phyloP scores from a whole-genome alignment of 2,113 vertebrate genomes.

The Rousettus leschenaultii region DNA sequence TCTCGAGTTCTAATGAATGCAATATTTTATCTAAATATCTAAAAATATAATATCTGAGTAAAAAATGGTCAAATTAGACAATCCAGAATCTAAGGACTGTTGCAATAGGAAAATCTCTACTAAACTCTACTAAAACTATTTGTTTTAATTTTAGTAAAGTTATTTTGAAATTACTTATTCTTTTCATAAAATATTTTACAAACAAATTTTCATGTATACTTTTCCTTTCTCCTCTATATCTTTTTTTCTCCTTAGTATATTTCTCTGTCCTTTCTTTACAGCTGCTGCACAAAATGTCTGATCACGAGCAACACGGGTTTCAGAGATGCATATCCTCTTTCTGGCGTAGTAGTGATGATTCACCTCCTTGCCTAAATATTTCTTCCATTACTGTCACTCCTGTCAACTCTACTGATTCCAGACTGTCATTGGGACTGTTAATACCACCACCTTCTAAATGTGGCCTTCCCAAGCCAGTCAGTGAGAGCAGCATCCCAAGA shows the following conservation, averaged over 20 bases:
- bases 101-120: not conserved
- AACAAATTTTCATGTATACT: not conserved
- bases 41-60: not conserved
- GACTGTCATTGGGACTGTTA: conserved; percentile 87
- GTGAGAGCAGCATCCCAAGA: conserved; percentile 88
- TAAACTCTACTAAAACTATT: not conserved
- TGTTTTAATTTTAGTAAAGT: not conserved
- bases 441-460: conserved; percentile 90
- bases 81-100: not conserved
- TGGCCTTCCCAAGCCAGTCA: conserved; percentile 83
- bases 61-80: not conserved
- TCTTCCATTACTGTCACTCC: conserved; percentile 93
- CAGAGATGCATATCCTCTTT: conserved; percentile 90
- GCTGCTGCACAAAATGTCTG: conserved; percentile 88
- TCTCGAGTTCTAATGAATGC: not conserved
- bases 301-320: conserved; percentile 87
- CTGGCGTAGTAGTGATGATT: conserved; percentile 89
- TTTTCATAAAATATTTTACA: not conserved
- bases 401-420: conserved; percentile 92
- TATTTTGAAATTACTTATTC: not conserved
- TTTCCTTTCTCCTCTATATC: not conserved
- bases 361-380: conserved; percentile 91
- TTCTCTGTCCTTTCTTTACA: conserved; percentile 85
- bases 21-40: not conserved
- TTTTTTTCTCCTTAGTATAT: conserved; percentile 21